These are phyloP conservation scores for Osmerus mordax DNA, from an alignment of 2,113 vertebrate species.

Conservation along the genomic window DNA sequence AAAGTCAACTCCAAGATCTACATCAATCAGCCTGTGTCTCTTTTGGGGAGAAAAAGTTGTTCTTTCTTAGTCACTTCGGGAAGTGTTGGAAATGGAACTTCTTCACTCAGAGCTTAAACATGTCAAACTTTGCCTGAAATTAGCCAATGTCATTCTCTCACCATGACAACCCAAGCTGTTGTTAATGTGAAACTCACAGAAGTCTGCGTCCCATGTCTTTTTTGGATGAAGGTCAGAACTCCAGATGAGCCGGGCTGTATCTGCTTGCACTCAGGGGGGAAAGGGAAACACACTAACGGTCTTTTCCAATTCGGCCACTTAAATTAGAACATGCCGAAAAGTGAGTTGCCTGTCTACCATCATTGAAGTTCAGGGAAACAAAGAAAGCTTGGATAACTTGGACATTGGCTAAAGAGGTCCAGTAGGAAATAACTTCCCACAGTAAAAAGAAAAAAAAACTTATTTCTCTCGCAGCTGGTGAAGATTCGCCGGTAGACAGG, in stretches of 20 bases:
- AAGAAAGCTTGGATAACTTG: constrained; percentile 1
- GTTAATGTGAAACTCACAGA: constrained; percentile 10
- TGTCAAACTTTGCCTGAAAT: constrained; percentile 18
- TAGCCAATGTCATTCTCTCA: constrained; percentile 15
- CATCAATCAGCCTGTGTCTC: constrained; percentile 31
- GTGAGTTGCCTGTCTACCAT: constrained; percentile 18
- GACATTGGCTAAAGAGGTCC: constrained; percentile 26
- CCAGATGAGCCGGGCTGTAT: neutral
- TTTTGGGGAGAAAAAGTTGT: constrained; percentile 20
- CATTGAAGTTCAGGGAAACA: constrained; percentile 2
- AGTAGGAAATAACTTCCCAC: constrained; percentile 25
- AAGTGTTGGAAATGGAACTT: constrained; percentile 24
- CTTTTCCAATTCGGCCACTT: constrained; percentile 14
- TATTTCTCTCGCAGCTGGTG: constrained; percentile 20
- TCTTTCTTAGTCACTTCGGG: constrained; percentile 20
- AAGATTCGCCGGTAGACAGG: neutral
- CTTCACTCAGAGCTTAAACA: constrained; percentile 13
- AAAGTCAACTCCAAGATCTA: constrained; percentile 23
- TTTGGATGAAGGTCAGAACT: constrained; percentile 5
- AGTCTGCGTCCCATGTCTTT: constrained; percentile 1
- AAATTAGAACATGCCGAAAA: constrained; percentile 8
- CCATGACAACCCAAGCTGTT: constrained; percentile 28
- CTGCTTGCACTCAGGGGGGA: constrained; percentile 1
- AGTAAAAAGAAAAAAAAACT: constrained; percentile 2
- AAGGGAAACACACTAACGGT: constrained; percentile 11